Percentiles rank a stretch among this genome's conserved stretches.
Conservation (phyloP, 2,888 invertebrate genomes). For the Sthenelais limicola region DNA sequence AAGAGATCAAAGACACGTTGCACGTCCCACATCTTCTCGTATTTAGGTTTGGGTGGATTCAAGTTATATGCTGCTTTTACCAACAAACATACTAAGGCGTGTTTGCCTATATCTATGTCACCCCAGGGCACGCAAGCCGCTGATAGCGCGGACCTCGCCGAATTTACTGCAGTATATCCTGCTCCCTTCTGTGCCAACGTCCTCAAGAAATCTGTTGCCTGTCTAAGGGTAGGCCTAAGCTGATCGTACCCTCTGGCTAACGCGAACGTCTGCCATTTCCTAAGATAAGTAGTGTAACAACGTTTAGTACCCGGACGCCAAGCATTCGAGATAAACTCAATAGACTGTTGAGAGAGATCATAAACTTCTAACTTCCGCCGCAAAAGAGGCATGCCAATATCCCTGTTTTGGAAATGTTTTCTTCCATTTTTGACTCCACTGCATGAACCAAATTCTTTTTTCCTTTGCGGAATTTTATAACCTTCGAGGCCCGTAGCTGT, state of each 20-base stretch:
- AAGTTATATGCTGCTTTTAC: not conserved
- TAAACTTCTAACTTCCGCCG: no score
- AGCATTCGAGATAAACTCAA: not conserved
- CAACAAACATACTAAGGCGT: not conserved
- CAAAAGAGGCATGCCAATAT: not conserved
- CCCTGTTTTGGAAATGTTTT: no score
- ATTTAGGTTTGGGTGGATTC: slow-evolving; percentile 5
- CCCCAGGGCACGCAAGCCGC: no score
- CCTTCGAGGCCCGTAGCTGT: no score
- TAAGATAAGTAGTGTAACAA: not conserved
- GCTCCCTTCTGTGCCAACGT: not conserved
- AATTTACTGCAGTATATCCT: not conserved
- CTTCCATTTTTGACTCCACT: no score
- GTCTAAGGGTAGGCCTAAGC: not conserved
- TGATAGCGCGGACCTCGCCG: not conserved
- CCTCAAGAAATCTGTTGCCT: not conserved
- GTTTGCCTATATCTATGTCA: not conserved
- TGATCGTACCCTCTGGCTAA: not conserved
- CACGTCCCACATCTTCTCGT: not conserved
- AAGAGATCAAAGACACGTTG: not conserved
- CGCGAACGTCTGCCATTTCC: not conserved
- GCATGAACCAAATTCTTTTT: not conserved
- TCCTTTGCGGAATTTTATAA: not conserved
- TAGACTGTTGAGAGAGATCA: not conserved
- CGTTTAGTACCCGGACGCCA: not conserved